Evolutionary conservation across 2,797 vertebrate species (phyloP).

Genomic region (Sorex maritimensis): DNA sequence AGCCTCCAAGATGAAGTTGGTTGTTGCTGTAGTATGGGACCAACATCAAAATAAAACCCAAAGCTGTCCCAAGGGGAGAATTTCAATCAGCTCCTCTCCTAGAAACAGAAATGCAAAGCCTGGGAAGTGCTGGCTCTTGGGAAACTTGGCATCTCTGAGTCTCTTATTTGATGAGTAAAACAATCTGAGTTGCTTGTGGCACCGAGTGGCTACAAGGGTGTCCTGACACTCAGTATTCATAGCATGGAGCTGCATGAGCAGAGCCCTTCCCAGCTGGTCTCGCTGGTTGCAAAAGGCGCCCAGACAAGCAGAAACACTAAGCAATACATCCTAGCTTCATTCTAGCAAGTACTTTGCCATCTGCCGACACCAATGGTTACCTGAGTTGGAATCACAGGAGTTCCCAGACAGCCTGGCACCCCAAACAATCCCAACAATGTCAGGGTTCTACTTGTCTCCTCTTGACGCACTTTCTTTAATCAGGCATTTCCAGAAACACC

Average conservation of each 20-base stretch:
- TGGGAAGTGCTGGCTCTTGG: background rate
- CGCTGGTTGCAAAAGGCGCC: background rate
- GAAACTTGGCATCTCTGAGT: background rate
- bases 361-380: slow-evolving; percentile 50
- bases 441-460: background rate
- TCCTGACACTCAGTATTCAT: slow-evolving; percentile 19
- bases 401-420: slow-evolving; percentile 58
- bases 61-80: background rate
- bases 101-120: slow-evolving; percentile 25
- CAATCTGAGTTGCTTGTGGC: background rate
- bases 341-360: background rate
- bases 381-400: background rate
- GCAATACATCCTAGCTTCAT: background rate
- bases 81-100: slow-evolving; percentile 10
- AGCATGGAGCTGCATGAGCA: background rate
- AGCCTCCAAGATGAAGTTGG: background rate
- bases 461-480: slow-evolving; percentile 4
- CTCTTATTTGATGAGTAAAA: background rate
- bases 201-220: background rate
- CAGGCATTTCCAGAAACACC: slow-evolving; percentile 55
- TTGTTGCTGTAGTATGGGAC: background rate
- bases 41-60: background rate
- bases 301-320: background rate
- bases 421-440: background rate
- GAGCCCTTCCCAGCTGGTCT: background rate